phyloP scores from a whole-genome alignment of 2,113 vertebrate species.

The Zosterops pallidus region DNA sequence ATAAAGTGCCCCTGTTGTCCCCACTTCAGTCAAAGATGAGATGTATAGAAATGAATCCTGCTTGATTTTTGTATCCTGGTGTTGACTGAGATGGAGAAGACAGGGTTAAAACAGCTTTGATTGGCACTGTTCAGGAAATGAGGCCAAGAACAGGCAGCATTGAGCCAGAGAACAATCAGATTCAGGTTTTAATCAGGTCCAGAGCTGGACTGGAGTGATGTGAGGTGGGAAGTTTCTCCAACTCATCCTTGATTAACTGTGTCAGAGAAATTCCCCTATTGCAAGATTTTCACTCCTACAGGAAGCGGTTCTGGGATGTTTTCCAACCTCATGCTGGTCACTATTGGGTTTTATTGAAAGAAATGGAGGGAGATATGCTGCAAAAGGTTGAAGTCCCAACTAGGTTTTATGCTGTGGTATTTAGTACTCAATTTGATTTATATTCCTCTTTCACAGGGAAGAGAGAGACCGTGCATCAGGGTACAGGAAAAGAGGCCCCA shows the following conservation, averaged over 20 bases:
- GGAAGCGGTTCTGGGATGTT: neutral
- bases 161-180: neutral
- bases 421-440: constrained; percentile 5
- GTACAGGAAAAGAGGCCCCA: constrained; percentile 94
- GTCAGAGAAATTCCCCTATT: neutral
- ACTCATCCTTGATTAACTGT: neutral
- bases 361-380: neutral
- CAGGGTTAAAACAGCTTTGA: neutral
- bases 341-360: neutral
- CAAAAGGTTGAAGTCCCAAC: neutral
- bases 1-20: neutral
- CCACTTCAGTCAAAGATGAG: neutral
- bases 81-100: neutral
- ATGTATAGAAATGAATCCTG: neutral
- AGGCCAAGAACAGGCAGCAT: neutral
- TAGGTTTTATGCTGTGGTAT: neutral
- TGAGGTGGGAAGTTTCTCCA: neutral
- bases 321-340: neutral
- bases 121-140: neutral
- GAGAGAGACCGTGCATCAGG: constrained; percentile 92
- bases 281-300: neutral
- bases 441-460: constrained; percentile 79
- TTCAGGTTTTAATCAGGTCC: neutral
- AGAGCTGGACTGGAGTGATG: neutral
- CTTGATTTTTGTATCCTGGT: neutral